A percentile compares a stretch with the other conserved stretches of the same genome.
Conservation (phyloP, 2,113 vertebrate species). For the Oostethus manadensis region DNA sequence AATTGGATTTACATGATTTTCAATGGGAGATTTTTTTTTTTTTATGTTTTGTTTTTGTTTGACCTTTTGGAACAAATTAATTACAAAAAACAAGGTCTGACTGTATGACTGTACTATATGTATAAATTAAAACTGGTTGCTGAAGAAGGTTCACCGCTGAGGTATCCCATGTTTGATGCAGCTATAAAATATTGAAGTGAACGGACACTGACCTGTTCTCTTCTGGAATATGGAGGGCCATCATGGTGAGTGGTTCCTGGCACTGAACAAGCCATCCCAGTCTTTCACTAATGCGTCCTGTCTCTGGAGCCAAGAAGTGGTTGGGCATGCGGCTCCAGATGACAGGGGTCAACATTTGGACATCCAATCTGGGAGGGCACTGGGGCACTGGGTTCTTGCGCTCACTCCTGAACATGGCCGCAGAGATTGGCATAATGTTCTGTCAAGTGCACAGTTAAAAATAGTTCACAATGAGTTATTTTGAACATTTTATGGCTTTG, state of each 20-base stretch:
- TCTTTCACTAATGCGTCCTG: constrained; percentile 73
- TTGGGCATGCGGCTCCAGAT: constrained; percentile 96
- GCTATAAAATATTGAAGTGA: neutral
- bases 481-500: neutral
- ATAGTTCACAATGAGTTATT: neutral
- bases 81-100: no score
- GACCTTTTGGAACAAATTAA: no score
- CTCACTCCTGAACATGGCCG: constrained; percentile 93
- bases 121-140: no score
- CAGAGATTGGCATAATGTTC: constrained; percentile 96
- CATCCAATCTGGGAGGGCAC: constrained; percentile 80
- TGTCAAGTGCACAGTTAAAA: constrained; percentile 34
- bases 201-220: constrained; percentile 79
- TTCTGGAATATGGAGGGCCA: constrained; percentile 93
- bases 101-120: no score
- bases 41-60: no score
- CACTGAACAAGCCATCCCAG: constrained; percentile 87
- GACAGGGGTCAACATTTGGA: constrained; percentile 84
- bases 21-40: no score
- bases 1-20: no score
- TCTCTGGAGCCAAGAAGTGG: constrained; percentile 77
- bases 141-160: no score
- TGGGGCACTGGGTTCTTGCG: constrained; percentile 85
- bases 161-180: neutral
- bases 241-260: constrained; percentile 83